Conservation (phyloP, 2,888 invertebrate genomes). For the Scrobipalpa costella region DNA sequence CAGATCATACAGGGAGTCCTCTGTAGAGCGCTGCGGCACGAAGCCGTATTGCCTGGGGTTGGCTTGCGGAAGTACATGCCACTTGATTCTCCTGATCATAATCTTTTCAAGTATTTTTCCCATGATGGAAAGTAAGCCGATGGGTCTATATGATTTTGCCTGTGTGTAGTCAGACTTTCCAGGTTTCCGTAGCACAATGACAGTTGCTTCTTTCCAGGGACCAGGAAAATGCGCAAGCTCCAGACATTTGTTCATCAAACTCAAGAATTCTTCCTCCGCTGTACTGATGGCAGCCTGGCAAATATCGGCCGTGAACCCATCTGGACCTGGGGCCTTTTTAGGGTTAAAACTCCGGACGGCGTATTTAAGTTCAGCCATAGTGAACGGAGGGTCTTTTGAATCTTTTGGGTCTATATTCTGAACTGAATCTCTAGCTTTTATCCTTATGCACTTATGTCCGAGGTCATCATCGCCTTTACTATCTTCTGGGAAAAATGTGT, state of each 20-base stretch:
- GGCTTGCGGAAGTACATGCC: background rate
- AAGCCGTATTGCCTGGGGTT: slow-evolving; percentile 6
- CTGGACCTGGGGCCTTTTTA: slow-evolving; percentile 12
- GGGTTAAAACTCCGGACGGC: background rate
- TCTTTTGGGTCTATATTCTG: too few species aligned
- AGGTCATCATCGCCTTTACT: too few species aligned
- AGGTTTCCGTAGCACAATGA: background rate
- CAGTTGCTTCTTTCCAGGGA: background rate
- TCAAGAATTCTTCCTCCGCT: too few species aligned
- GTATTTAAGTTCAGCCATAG: background rate
- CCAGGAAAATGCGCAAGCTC: background rate
- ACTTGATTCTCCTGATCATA: background rate
- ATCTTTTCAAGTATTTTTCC: slow-evolving; percentile 12
- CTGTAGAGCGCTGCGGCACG: slow-evolving; percentile 15
- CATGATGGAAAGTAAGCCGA: background rate
- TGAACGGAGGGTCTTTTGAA: slow-evolving; percentile 17
- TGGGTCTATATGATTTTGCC: slow-evolving; percentile 5
- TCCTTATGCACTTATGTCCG: too few species aligned
- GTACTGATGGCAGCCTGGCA: background rate
- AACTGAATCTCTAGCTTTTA: too few species aligned
- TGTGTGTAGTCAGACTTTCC: background rate
- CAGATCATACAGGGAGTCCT: slow-evolving; percentile 22
- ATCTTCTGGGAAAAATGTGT: slow-evolving; percentile 15
- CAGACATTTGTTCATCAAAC: slow-evolving; percentile 2
- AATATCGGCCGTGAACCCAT: slow-evolving; percentile 15